Evolutionary conservation across 2,113 vertebrate genomes (phyloP), one percentile per base, ranked within the genome.

Genomic region (Sebastes schlegelii): DNA sequence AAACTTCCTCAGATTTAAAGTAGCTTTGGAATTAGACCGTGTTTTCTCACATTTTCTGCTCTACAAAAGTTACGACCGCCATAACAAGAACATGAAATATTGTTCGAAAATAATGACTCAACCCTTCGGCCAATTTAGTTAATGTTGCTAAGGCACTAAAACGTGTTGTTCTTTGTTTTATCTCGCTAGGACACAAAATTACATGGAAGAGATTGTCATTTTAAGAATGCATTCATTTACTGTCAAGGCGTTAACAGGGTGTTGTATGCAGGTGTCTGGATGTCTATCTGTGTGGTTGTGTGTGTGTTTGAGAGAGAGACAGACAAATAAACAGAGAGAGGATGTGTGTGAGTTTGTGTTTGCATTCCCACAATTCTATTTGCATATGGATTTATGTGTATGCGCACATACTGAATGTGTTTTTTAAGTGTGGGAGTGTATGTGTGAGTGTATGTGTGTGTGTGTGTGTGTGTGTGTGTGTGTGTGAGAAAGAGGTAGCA

Each of bases 301-400:
- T n/a, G 64, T 74, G 71, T 45, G 6, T 61, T 4, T 85, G 67
- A 46, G 40, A 46, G 16, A 16, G 34, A 34, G 67, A 46, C 21
- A 46, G 16, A 16, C 9, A 60, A 34, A 65, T 12, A 62, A 1
- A 45, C 5, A 52, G 1, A 70, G n/a, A 55, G 34, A 65, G 63
- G 67, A 66, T 71, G 68, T 81, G 21, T 55, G 77, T 62, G 61
- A 52, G 69, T 74, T 74, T 45, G 6, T 61, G 5, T 86, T 86
- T 79, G 70, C 74, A 79, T 88, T 89, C 67, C 70, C 62, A 64
- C 57, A 71, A 21, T 68, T 77, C 13, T 66, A n/a, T 70, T 67
- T 54, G 69, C 14, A 42, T 43, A 26, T 65, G 43, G 42, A 46
- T 84, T 67, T 34, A 42, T 40, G 52, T 67, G 52, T 71, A 34